Conservation (phyloP, 2,797 vertebrate genomes). For the Microctenopoma lineatum region DNA sequence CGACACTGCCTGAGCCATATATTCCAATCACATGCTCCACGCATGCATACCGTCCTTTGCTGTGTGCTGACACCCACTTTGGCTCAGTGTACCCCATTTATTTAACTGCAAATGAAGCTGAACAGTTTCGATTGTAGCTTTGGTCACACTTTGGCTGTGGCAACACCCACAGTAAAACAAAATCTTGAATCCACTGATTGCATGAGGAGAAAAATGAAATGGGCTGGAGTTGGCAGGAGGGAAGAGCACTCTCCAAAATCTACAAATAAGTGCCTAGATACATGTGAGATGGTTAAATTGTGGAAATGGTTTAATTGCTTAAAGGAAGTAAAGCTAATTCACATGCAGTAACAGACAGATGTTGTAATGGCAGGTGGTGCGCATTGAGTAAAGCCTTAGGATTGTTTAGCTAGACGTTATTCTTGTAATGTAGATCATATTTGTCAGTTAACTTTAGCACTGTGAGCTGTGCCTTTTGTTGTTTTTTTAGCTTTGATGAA, state of each 20-base stretch:
- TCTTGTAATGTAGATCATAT: slow-evolving; percentile 45
- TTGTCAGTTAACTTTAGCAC: slow-evolving; percentile 58
- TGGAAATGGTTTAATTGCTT: slow-evolving; percentile 78
- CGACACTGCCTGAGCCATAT: slow-evolving; percentile 60
- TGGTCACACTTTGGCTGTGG: slow-evolving; percentile 40
- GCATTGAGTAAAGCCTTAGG: slow-evolving; percentile 50
- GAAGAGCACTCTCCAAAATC: slow-evolving; percentile 11
- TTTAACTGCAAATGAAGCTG: slow-evolving; percentile 66
- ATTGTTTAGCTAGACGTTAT: slow-evolving; percentile 60
- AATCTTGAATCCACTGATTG: slow-evolving; percentile 38
- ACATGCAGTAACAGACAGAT: slow-evolving; percentile 56
- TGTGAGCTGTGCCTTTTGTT: slow-evolving; percentile 52
- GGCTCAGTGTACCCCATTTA: slow-evolving; percentile 54
- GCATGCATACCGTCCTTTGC: slow-evolving; percentile 49
- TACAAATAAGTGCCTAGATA: slow-evolving; percentile 33
- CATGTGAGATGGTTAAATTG: slow-evolving; percentile 63
- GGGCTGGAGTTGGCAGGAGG: neutral
- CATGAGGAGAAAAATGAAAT: slow-evolving; percentile 25
- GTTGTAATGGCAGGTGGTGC: slow-evolving; percentile 53
- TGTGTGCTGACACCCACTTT: slow-evolving; percentile 53
- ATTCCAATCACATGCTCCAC: slow-evolving; percentile 74
- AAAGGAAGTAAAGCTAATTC: slow-evolving; percentile 58
- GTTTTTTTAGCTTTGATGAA: slow-evolving; percentile 1
- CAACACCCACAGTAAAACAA: slow-evolving; percentile 40
- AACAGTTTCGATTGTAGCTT: slow-evolving; percentile 49